phyloP scores from a whole-genome alignment of 2,113 vertebrate genomes.

The Hoplias malabaricus region DNA sequence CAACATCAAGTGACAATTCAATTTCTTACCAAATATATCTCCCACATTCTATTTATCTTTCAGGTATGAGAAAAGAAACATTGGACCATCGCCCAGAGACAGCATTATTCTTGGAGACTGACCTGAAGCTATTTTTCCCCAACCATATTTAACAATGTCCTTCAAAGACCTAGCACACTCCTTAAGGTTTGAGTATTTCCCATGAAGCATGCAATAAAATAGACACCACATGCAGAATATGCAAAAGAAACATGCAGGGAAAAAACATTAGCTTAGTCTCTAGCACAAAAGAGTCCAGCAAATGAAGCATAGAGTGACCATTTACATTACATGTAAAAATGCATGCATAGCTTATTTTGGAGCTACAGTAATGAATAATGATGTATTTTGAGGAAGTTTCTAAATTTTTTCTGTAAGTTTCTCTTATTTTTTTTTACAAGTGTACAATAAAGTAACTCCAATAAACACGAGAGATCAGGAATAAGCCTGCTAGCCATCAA shows the following conservation, averaged over 20 bases:
- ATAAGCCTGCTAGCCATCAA: background rate
- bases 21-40: too few relatives aligned
- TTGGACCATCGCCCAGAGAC: background rate
- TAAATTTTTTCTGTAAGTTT: too few relatives aligned
- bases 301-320: background rate
- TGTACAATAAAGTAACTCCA: background rate
- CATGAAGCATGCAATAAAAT: background rate
- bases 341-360: background rate
- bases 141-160: background rate
- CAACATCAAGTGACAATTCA: too few relatives aligned
- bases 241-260: conserved; percentile 10
- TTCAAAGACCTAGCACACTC: background rate
- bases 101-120: background rate
- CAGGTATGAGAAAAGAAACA: background rate
- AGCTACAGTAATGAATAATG: background rate
- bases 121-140: background rate
- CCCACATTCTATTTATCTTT: background rate
- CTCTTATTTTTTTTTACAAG: too few relatives aligned
- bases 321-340: background rate
- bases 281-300: too few relatives aligned
- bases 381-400: background rate
- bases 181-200: background rate
- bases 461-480: background rate
- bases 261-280: background rate
- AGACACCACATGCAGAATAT: background rate